Evolutionary conservation across 1,140 invertebrate species (phyloP), one percentile per base, ranked within the genome.

Genomic region (Saccostrea echinata): DNA sequence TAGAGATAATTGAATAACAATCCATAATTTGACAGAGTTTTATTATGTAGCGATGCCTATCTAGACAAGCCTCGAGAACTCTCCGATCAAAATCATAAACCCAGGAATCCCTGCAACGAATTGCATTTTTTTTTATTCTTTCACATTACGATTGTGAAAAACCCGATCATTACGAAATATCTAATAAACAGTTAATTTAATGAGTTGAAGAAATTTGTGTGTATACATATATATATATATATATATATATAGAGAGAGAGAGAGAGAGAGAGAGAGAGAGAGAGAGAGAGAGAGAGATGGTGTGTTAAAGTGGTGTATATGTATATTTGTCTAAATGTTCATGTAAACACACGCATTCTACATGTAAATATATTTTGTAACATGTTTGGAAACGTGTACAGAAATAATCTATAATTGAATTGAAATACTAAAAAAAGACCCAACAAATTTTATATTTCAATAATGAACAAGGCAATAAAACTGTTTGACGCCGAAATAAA

Each of bases 181-280:
- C 1, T 57, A 18, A 18, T 18, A 0, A 6, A 21, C 16, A 61
- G 18, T 3, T 55, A 55, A 55, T 11, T 55, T 11, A 55, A 13
- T 55, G 0, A 11, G 53, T 55, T 55, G 11, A 9, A 24, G n/a
- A n/a, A n/a, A n/a, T n/a, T n/a, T n/a, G n/a, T n/a, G n/a, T n/a
- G n/a, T n/a, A n/a, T n/a, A n/a, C n/a, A n/a, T n/a, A n/a, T n/a
- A n/a, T n/a, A n/a, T n/a, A n/a, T n/a, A n/a, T 24, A 27, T 68
- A n/a, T 68, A 12, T 24, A n/a, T n/a, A 12, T 6, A 76, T 27
- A 76, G 68, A 76, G 68, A 76, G 68, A 76, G 68, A 76, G 68
- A 76, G 68, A 76, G 68, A 76, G 68, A 76, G 68, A 76, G 68
- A 76, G 27, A 76, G 68, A 71, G 68, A 71, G 68, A 71, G 68